Evolutionary conservation across 1,140 invertebrate species (phyloP).

Genomic region (Formica selysi): DNA sequence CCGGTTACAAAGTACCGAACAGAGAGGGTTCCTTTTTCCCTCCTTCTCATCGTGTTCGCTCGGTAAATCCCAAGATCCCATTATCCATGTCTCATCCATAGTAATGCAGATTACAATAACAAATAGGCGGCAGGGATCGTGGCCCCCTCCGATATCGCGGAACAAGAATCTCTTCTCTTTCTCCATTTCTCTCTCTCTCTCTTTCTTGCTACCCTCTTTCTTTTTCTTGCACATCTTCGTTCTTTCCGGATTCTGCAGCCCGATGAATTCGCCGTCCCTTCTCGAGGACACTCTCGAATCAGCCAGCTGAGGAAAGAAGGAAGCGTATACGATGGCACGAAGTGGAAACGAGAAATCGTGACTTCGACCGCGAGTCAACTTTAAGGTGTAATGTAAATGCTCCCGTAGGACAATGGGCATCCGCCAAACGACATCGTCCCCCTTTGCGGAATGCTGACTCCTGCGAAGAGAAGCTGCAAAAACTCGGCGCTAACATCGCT

Average conservation of each 20-base stretch:
- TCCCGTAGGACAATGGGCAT: slow-evolving; percentile 69
- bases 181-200: slow-evolving; percentile 10
- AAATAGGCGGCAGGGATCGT: slow-evolving; percentile 79
- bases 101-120: slow-evolving; percentile 85
- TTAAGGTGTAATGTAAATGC: slow-evolving; percentile 76
- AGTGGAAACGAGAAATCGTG: slow-evolving; percentile 59
- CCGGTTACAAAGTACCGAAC: slow-evolving; percentile 54
- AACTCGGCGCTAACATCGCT: slow-evolving; percentile 53
- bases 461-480: slow-evolving; percentile 53
- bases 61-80: slow-evolving; percentile 80
- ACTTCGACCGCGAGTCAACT: slow-evolving; percentile 70
- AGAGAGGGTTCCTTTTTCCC: slow-evolving; percentile 67
- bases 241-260: slow-evolving; percentile 40
- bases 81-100: slow-evolving; percentile 84
- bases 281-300: slow-evolving; percentile 58
- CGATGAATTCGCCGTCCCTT: not conserved
- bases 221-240: not conserved
- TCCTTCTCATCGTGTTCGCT: slow-evolving; percentile 63
- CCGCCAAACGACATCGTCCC: slow-evolving; percentile 55
- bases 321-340: not conserved
- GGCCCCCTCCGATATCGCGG: slow-evolving; percentile 74
- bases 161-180: slow-evolving; percentile 69
- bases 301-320: not conserved
- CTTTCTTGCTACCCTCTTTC: not conserved
- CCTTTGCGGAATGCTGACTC: slow-evolving; percentile 64